Evolutionary conservation across 2,113 vertebrate species (phyloP), one percentile per base, ranked within the genome.

Genomic region (Etia nguti): DNA sequence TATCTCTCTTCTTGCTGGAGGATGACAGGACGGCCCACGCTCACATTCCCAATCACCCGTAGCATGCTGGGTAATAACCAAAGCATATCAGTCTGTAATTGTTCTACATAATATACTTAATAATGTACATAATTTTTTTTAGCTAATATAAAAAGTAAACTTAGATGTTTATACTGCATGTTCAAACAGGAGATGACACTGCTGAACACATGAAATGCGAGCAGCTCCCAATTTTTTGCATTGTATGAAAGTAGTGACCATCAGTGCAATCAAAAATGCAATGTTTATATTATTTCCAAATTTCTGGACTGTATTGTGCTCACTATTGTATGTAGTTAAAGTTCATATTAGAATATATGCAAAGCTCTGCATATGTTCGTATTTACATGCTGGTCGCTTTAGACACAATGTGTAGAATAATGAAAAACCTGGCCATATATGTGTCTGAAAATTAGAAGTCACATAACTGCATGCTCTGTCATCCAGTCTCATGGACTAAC

Each of bases 1-100:
- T 99, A 99, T 86, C 97, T 99, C 18, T 98, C 97, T 13, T 98
- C 97, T 34, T 97, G 98, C 92, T 99, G 99, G 99, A 97, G 98
- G 92, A 99, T 99, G 98, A 99, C 98, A 0, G 99, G 99, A 86
- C 96, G 98, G 73, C 99, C 99, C 81, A 99, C 97, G 0, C 96
- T 99, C 84, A 98, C 97, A 0, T 99, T 99, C 87, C 98, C 98
- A 8, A 96, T 99, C 96, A 99, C 98, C 10, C 96, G 95, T 80
- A 98, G 97, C 95, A 99, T 99, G 99, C 97, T 99, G 84, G 93
- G 95, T 96, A 95, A 20, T 7, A 54, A 29, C n/a, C 26, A 60
- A 10, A 57, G 5, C 15, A 43, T 13, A 81, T 31, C 62, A 41
- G 43, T 75, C 41, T 77, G 31, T 20, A 43, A 48, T 41, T 75